A percentile compares a stretch with the other conserved stretches of the same genome.
These are phyloP conservation scores for Chydorus sphaericus DNA, from an alignment of 2,888 invertebrate genomes.

Conservation along the genomic window DNA sequence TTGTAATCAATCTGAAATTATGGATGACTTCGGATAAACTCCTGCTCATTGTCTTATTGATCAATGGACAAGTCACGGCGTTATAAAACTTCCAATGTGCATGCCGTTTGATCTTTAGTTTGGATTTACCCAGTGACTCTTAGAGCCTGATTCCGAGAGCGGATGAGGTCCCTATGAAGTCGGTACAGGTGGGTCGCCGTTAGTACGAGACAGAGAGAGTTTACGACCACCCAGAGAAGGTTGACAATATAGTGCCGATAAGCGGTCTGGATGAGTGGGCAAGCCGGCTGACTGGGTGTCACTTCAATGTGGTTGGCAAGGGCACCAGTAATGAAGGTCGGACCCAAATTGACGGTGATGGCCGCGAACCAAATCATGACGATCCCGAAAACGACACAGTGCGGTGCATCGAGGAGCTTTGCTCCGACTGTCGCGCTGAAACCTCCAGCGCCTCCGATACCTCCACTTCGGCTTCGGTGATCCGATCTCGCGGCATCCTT, in stretches of 20 bases:
- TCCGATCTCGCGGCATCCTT: no score
- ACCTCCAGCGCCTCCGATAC: not conserved
- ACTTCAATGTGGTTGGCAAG: conserved; percentile 54
- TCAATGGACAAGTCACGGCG: no score
- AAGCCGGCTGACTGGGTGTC: conserved; percentile 45
- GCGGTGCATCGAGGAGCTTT: conserved; percentile 67
- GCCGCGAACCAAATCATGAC: conserved; percentile 90
- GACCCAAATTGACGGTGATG: conserved; percentile 77
- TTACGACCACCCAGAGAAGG: conserved; percentile 76
- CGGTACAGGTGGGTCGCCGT: conserved; percentile 64
- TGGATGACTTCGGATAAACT: no score
- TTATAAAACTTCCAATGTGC: no score
- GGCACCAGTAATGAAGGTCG: conserved; percentile 69
- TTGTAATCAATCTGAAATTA: no score
- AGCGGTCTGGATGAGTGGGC: conserved; percentile 72
- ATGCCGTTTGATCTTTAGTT: no score
- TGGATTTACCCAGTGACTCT: conserved; percentile 55
- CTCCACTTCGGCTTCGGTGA: no score
- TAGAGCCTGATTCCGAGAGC: conserved; percentile 70
- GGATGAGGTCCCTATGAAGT: conserved; percentile 64
- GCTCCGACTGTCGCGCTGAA: conserved; percentile 33
- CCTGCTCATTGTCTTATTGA: no score
- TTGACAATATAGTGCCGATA: conserved; percentile 80
- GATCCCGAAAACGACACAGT: conserved; percentile 78
- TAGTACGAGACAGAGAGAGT: conserved; percentile 67